Evolutionary conservation across 2,888 invertebrate genomes (phyloP), one percentile per base, ranked within the genome.

Genomic region (Volucella inanis): DNA sequence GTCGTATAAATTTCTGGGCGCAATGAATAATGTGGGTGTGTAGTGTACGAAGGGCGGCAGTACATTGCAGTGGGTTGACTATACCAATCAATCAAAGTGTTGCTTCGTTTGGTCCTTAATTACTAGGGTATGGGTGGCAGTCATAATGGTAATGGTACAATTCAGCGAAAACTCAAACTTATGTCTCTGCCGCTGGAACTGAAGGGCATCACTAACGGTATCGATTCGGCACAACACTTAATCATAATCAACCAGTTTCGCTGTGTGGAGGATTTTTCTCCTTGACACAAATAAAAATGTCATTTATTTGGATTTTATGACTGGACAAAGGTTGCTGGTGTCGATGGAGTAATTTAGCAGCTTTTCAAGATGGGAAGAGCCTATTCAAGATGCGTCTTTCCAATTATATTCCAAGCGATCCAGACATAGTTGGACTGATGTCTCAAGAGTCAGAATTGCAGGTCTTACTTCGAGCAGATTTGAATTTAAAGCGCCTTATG

Each of bases 61-160:
- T 39, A 6, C 10, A 45, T n/a, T 38, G 14, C 59, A 57, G 62
- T 14, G 47, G 52, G 52, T 79, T 64, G 80, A 80, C 80, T 85
- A 67, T 72, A 85, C 74, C 86, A 86, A 86, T 86, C 86, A 86
- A 86, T 86, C 86, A 86, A 82, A 86, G 82, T 82, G 77, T 47
- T 81, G 67, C 72, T 77, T 45, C 55, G 64, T 45, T 77, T 62
- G 57, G 72, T 72, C 68, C 82, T 86, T 86, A 82, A 82, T 86
- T 86, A 86, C 82, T 78, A 12, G 52, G 11, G 52, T 18, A 14
- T 18, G 57, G 14, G 57, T 38, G 50, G 15, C 8, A 11, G 38
- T 67, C 71, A 22, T 57, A 64, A 38, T 75, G 55, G 38, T 50
- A 54, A 47, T 15, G 43, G 15, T 59, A 8, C 8, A 45, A 52